Evolutionary conservation across 1,140 invertebrate species (phyloP), one percentile per base, ranked within the genome.

Genomic region (Macrosteles quadrilineatus): DNA sequence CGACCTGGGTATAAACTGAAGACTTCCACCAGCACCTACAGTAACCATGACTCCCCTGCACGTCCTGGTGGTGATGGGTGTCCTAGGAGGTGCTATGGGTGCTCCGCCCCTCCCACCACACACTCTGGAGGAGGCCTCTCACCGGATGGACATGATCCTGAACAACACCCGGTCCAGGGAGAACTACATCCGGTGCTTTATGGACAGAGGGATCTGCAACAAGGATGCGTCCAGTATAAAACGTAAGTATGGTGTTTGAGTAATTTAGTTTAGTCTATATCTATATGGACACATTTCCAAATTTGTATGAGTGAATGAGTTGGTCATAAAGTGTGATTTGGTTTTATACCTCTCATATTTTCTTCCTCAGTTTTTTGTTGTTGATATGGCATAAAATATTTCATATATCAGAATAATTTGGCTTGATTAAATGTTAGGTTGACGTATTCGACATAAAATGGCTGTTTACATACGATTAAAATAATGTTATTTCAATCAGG

Each of bases 121-220:
- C 25, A 27, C 55, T 25, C 27, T 59, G 55, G 55, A 25, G 21
- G 55, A 59, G 21, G 55, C 55, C 12, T 2, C 55, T 11, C 55
- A 59, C 25, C 21, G 25, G 11, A 11, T 59, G 14, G 55, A 59
- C 55, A 59, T 27, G 55, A 59, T 59, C 21, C 55, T 59, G 2
- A 59, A 59, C 55, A 59, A 59, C 55, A 59, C 55, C 55, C 2
- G 55, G 21, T 59, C 55, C 55, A 25, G 55, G 25, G 55, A 59
- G 25, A 59, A 59, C 55, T 59, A 59, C 55, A 59, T 59, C 55
- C 21, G 55, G 23, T 59, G 55, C 25, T 59, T 59, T 25, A 25
- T 59, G 55, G 55, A 59, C 25, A 25, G 25, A 11, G 55, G 55
- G 25, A 59, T 59, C 6, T 59, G 55, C 27, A 59, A 59, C 55